Base-by-base conservation (phyloP, 2,113 vertebrate genomes). In the Colius striatus region DNA sequence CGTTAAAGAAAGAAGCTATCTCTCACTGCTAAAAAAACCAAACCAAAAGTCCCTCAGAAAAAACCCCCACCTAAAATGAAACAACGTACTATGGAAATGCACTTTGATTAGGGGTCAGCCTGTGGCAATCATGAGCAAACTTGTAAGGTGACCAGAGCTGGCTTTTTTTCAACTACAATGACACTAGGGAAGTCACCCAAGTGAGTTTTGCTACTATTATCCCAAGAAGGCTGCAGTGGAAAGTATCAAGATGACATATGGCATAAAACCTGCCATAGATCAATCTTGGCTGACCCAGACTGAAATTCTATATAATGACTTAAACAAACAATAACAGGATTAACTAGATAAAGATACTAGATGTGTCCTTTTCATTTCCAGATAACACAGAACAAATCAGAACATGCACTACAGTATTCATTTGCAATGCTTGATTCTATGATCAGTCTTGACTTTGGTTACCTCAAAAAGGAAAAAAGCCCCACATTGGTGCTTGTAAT, bases 401-500 rank as follows among this genome's bases (percentile, higher is more conserved):
- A 70, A 58, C 29, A 14, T 27, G 26, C 3, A 41, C 30, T 15
- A 12, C 15, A 13, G 1, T 6, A 61, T 36, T 81, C 60, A 26
- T 57, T 86, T 65, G 70, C 83, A 90, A 68, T 88, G 8, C 29
- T 90, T 76, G 25, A 16, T 43, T 53, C 83, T 82, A 1, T 21
- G 47, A 67, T 57, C 80, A 78, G 16, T 61, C 79, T 75, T 84
- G 65, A 25, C 19, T 65, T 84, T 90, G 73, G 61, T 96, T 87
- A 90, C 36, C 79, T 73, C 86, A n/a, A 93, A 92, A 84, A 80
- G 86, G 81, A 94, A 94, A 79, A 79, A 93, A 87, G 12, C 38
- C 38, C 38, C 92, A 87, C 50, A 16, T 89, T 78, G 83, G 66
- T 58, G 89, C 73, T 87, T 54, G 73, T 55, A 89, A 89, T 70